phyloP scores from a whole-genome alignment of 2,113 vertebrate genomes.

The Mandrillus leucophaeus region DNA sequence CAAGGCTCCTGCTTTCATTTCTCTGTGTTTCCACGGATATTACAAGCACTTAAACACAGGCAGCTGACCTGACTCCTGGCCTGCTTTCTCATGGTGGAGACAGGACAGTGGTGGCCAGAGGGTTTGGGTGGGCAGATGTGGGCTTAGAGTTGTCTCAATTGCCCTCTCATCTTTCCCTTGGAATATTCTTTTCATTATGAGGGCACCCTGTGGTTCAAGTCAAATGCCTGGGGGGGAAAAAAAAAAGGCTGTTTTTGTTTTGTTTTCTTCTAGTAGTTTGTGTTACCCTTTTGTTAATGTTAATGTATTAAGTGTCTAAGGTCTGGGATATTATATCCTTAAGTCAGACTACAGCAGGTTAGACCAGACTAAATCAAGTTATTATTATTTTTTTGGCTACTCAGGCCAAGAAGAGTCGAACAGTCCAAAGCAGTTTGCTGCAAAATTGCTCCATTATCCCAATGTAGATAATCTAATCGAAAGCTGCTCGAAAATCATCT shows the following conservation, averaged over 20 bases:
- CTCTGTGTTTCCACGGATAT: background rate
- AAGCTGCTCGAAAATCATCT: background rate
- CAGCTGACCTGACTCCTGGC: background rate
- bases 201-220: background rate
- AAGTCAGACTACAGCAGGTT: background rate
- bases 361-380: slow-evolving; percentile 36
- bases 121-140: background rate
- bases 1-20: background rate
- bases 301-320: background rate
- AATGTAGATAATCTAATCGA: slow-evolving; percentile 9
- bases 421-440: background rate
- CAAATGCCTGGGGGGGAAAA: background rate
- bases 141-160: background rate
- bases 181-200: background rate
- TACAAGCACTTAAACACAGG: background rate
- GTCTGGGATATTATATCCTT: background rate
- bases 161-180: background rate
- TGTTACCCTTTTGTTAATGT: slow-evolving; percentile 25
- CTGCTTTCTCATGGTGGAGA: background rate
- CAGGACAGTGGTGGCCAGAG: background rate
- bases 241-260: background rate
- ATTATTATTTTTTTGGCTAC: background rate
- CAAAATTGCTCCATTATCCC: slow-evolving; percentile 16
- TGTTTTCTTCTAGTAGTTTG: background rate
- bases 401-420: background rate